These are phyloP conservation scores for Poecilobothrus nobilitatus DNA, from an alignment of 2,888 invertebrate species.

Conservation along the genomic window DNA sequence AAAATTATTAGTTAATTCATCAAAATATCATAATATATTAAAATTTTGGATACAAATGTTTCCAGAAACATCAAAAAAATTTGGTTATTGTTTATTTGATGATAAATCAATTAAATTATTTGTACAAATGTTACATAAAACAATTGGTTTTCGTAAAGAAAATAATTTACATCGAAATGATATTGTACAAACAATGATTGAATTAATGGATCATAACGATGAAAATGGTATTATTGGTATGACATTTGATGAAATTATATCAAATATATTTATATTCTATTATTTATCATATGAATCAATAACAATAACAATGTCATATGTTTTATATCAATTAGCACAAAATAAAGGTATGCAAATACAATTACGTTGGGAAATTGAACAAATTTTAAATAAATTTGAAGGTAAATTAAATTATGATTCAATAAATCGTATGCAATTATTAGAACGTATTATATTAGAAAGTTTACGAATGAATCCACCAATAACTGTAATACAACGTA, in stretches of 20 bases:
- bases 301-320: constrained; percentile 49
- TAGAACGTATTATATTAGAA: constrained; percentile 48
- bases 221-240: constrained; percentile 13
- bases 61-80: neutral
- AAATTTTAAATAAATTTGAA: constrained; percentile 41
- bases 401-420: constrained; percentile 49
- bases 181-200: constrained; percentile 19
- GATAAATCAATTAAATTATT: constrained; percentile 14
- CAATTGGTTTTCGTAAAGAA: constrained; percentile 17
- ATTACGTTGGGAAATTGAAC: constrained; percentile 45
- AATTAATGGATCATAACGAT: constrained; percentile 16
- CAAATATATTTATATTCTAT: constrained; percentile 52
- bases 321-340: constrained; percentile 48
- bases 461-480: neutral
- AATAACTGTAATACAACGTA: neutral
- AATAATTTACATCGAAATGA: constrained; percentile 20
- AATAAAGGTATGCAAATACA: constrained; percentile 48
- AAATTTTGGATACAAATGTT: constrained; percentile 9
- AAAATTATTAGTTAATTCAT: constrained; percentile 12
- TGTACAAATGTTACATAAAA: constrained; percentile 17
- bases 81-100: constrained; percentile 13
- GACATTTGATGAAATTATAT: constrained; percentile 36
- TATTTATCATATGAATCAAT: constrained; percentile 57
- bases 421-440: constrained; percentile 49
- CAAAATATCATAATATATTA: constrained; percentile 9